Evolutionary conservation across 2,888 invertebrate genomes (phyloP), one percentile per base, ranked within the genome.

Genomic region (Drosophila incognita): DNA sequence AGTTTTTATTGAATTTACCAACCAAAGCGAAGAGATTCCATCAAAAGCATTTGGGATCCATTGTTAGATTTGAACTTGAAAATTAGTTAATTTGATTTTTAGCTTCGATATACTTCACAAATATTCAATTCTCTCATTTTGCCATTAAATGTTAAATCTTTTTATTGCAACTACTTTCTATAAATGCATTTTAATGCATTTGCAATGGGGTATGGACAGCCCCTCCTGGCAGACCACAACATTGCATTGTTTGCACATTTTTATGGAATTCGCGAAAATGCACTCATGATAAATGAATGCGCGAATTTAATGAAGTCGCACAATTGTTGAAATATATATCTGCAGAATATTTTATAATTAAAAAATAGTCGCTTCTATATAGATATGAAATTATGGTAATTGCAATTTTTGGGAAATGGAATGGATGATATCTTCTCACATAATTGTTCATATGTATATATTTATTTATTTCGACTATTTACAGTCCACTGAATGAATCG

Each of bases 221-320:
- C 60, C 15, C 21, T 27, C 21, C 18, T 18, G 35, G 35, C 51
- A 60, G 36, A 65, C 65, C 70, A 51, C 73, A 75, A 48, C 51
- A 67, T 65, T 64, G 79, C 70, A 75, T 62, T 76, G 74, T 75
- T 69, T 80, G 74, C 67, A 74, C 73, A 72, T 68, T 86, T 76
- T 74, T 77, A 70, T 81, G 77, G 64, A 63, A 71, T 74, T 84
- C 61, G 40, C 40, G 74, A 74, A 82, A 87, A 81, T 64, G 69
- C 59, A 61, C 48, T 60, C 72, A 62, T 87, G 89, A 90, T 82
- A 79, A 40, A 68, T 68, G 68, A 60, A 90, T 82, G 90, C 56
- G 58, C n/a, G 49, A 75, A 87, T 70, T 89, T 81, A 87, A 90
- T 87, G 78, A 90, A 89, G 86, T 90, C 73, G 82, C 81, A 81